Evolutionary conservation across 2,888 invertebrate species (phyloP).

Genomic region (Cybosia mesomella): DNA sequence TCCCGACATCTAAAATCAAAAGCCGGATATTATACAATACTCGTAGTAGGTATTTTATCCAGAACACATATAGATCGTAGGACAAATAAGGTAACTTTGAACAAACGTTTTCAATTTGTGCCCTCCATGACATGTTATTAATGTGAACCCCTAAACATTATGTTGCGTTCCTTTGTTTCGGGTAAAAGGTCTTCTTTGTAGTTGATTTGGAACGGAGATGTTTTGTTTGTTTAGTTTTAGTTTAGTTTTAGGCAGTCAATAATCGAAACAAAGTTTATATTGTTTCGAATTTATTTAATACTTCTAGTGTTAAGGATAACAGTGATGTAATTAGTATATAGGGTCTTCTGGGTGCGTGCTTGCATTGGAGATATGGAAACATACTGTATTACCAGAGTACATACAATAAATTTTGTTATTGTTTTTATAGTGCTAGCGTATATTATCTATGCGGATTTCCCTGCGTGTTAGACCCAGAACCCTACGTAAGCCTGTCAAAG

Average conservation of each 20-base stretch:
- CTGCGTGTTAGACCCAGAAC: too few species aligned
- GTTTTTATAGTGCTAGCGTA: neutral
- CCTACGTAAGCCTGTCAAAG: neutral
- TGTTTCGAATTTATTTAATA: too few species aligned
- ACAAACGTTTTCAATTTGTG: conserved; percentile 6
- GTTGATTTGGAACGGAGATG: neutral
- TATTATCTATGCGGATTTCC: neutral
- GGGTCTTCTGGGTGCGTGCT: neutral
- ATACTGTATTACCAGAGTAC: neutral
- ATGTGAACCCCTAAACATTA: neutral
- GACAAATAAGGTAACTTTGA: conserved; percentile 1
- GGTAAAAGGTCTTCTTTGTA: conserved; percentile 1
- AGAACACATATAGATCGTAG: neutral
- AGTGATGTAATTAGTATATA: neutral
- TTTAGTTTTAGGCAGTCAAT: neutral
- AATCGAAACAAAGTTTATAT: neutral
- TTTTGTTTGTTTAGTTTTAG: conserved; percentile 1
- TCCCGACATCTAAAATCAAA: too few species aligned
- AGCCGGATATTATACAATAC: neutral
- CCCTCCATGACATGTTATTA: neutral
- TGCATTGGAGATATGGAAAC: neutral
- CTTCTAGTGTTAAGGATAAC: neutral
- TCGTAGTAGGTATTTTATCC: neutral
- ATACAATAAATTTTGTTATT: too few species aligned
- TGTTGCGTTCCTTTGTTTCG: neutral